These are phyloP conservation scores for Rhingia rostrata DNA, from an alignment of 2,888 invertebrate genomes.

Conservation along the genomic window DNA sequence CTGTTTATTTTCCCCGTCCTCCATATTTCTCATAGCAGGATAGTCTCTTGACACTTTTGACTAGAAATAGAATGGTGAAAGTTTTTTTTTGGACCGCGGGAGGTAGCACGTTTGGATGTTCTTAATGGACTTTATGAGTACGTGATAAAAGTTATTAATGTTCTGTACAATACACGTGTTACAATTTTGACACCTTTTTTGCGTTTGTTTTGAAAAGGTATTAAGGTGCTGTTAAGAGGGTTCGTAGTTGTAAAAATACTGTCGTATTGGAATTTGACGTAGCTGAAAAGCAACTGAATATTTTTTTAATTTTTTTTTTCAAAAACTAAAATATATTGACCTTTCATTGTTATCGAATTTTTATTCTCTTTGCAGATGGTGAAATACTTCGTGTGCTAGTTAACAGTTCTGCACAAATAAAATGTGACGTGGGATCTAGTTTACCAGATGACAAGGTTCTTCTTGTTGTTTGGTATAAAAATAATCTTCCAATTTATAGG, in stretches of 20 bases:
- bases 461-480: conserved; percentile 95
- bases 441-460: conserved; percentile 90
- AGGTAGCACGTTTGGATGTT: conserved; percentile 45
- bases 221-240: not conserved
- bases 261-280: too few relatives aligned
- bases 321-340: too few relatives aligned
- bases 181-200: conserved; percentile 20
- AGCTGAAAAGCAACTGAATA: too few relatives aligned
- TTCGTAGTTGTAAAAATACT: not conserved
- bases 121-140: conserved; percentile 59
- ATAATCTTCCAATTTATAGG: conserved; percentile 95
- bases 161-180: conserved; percentile 25
- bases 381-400: conserved; percentile 84
- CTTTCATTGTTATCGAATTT: not conserved
- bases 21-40: not conserved
- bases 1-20: conserved; percentile 1
- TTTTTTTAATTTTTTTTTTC: too few relatives aligned
- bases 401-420: conserved; percentile 90
- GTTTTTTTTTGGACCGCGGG: conserved; percentile 12
- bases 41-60: conserved; percentile 24
- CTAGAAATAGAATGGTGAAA: conserved; percentile 33
- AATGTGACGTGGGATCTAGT: conserved; percentile 92
- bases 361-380: conserved; percentile 81
- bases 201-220: not conserved
- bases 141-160: conserved; percentile 53